phyloP scores from a whole-genome alignment of 2,888 invertebrate genomes.

The Drosophila formosana region DNA sequence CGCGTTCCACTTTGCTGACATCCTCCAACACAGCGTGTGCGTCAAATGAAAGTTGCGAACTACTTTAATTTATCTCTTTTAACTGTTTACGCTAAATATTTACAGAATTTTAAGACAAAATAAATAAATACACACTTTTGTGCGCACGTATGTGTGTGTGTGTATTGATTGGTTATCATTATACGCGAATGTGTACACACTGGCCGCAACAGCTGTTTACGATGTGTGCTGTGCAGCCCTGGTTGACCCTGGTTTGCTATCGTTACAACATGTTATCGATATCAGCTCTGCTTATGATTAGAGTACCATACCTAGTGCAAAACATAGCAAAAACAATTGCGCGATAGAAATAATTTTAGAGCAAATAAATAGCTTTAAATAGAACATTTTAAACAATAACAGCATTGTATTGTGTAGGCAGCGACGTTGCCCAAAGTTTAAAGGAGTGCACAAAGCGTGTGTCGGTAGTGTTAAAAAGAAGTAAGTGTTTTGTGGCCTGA shows the following conservation, averaged over 20 bases:
- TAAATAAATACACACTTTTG: slow-evolving; percentile 49
- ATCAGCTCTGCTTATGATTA: background rate
- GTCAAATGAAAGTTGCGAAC: slow-evolving; percentile 3
- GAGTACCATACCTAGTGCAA: slow-evolving; percentile 45
- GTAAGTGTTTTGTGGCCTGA: slow-evolving; percentile 39
- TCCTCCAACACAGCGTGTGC: slow-evolving; percentile 18
- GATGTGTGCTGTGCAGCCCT: background rate
- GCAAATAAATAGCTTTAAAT: slow-evolving; percentile 57
- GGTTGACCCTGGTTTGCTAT: background rate
- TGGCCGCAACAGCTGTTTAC: background rate
- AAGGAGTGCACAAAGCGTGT: slow-evolving; percentile 22
- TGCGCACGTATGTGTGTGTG: slow-evolving; percentile 5
- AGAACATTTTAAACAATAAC: slow-evolving; percentile 36
- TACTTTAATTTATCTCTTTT: slow-evolving; percentile 34
- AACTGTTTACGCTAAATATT: slow-evolving; percentile 54
- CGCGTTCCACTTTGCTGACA: slow-evolving; percentile 10
- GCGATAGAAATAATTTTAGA: slow-evolving; percentile 65
- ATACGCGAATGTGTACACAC: background rate
- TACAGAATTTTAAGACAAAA: slow-evolving; percentile 53
- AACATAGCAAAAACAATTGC: slow-evolving; percentile 75
- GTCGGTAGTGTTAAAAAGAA: slow-evolving; percentile 35
- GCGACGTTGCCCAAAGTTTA: slow-evolving; percentile 23
- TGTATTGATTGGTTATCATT: background rate
- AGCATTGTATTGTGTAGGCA: slow-evolving; percentile 22
- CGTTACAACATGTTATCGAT: background rate